phyloP scores from a whole-genome alignment of 1,140 invertebrate species.

The Euura lappo region DNA sequence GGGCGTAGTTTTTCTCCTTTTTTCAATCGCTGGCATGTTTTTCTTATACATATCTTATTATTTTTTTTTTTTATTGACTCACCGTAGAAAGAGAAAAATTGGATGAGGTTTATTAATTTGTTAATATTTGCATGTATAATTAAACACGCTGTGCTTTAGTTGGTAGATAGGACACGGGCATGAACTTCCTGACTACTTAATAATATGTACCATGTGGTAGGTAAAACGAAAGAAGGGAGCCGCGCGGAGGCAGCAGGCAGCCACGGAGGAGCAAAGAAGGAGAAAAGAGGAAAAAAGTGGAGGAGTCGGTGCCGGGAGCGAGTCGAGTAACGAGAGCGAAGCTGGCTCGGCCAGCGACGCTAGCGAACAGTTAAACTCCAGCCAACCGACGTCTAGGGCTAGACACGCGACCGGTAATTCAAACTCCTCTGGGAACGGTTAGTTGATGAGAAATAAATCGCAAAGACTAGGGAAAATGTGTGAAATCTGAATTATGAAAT shows the following conservation, averaged over 20 bases:
- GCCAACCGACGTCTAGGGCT: slow-evolving; percentile 46
- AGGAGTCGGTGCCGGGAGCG: slow-evolving; percentile 45
- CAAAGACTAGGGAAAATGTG: no score
- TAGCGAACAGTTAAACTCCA: slow-evolving; percentile 50
- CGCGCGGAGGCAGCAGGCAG: slow-evolving; percentile 52
- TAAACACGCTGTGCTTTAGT: slow-evolving; percentile 27
- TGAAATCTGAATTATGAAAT: background rate
- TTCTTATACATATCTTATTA: no score
- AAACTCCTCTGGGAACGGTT: slow-evolving; percentile 58
- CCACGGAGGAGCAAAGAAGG: slow-evolving; percentile 52
- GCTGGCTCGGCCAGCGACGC: slow-evolving; percentile 54
- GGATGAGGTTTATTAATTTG: background rate
- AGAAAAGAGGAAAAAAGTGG: slow-evolving; percentile 54
- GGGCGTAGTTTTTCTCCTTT: no score
- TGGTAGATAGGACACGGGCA: slow-evolving; percentile 46
- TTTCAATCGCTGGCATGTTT: no score
- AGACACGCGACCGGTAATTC: slow-evolving; percentile 49
- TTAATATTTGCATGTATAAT: background rate
- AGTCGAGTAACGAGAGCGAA: slow-evolving; percentile 59
- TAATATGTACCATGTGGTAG: slow-evolving; percentile 56
- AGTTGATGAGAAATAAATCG: slow-evolving; percentile 35
- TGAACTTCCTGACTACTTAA: slow-evolving; percentile 57
- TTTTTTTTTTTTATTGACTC: no score
- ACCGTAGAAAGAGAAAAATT: no score
- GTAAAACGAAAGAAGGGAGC: slow-evolving; percentile 61